phyloP scores from a whole-genome alignment of 1,140 invertebrate genomes.

The Trachymyrmex cornetzi region DNA sequence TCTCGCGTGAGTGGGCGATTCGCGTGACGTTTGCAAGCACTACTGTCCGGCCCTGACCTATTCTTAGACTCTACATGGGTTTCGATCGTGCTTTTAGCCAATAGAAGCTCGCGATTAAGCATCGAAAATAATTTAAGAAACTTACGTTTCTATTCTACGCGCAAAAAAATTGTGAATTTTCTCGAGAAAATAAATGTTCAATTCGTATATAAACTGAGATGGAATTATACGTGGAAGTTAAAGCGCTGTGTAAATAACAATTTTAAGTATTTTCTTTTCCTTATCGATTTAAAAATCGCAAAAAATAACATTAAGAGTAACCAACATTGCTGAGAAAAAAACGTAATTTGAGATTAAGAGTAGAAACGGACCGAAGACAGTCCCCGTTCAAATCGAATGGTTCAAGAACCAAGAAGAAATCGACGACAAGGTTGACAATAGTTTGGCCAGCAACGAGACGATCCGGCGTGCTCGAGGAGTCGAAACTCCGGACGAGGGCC shows the following conservation, averaged over 20 bases:
- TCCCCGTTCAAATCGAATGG: slow-evolving; percentile 13
- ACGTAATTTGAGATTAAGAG: neutral
- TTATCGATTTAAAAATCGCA: neutral
- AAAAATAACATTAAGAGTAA: neutral
- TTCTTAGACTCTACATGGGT: slow-evolving; percentile 39
- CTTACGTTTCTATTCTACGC: neutral
- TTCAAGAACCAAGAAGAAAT: slow-evolving; percentile 11
- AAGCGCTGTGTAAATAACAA: neutral
- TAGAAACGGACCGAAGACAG: neutral
- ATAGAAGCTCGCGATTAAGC: slow-evolving; percentile 22
- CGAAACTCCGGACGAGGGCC: slow-evolving; percentile 31
- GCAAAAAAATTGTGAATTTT: neutral
- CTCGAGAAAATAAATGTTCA: neutral
- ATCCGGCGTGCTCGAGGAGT: slow-evolving; percentile 54
- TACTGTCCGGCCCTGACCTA: slow-evolving; percentile 67
- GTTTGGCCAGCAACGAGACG: slow-evolving; percentile 73
- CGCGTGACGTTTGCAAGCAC: slow-evolving; percentile 61
- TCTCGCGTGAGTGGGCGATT: slow-evolving; percentile 60
- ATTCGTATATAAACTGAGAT: neutral
- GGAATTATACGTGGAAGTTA: neutral
- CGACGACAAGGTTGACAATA: slow-evolving; percentile 69
- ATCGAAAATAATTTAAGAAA: slow-evolving; percentile 14
- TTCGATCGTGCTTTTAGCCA: slow-evolving; percentile 44
- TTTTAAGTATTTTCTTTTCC: neutral
- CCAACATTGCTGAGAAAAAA: too few species aligned